These are phyloP conservation scores for Girardinichthys multiradiatus DNA, from an alignment of 2,113 vertebrate species.

Conservation along the genomic window DNA sequence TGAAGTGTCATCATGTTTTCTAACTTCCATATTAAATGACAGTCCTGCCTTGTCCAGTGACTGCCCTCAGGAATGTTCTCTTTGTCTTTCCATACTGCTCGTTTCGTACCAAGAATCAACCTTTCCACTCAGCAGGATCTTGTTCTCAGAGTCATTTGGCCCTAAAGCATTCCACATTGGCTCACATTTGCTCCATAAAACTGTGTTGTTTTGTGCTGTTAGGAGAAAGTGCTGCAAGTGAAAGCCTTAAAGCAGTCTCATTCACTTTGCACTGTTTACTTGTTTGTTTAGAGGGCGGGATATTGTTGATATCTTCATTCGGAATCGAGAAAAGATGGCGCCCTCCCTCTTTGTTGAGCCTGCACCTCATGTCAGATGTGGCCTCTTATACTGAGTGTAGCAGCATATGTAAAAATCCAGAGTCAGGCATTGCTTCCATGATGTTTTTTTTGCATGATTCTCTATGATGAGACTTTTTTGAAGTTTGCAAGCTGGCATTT, in stretches of 20 bases:
- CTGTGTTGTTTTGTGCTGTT: constrained; percentile 30
- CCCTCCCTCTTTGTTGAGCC: constrained; percentile 54
- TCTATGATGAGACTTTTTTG: constrained; percentile 33
- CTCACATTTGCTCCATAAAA: constrained; percentile 1
- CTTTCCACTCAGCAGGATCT: constrained; percentile 58
- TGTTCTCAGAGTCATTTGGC: constrained; percentile 30
- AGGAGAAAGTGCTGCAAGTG: constrained; percentile 68
- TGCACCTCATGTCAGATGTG: constrained; percentile 66
- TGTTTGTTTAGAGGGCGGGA: constrained; percentile 70
- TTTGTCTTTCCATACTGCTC: constrained; percentile 62
- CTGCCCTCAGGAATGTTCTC: constrained; percentile 70
- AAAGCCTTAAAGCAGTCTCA: constrained; percentile 37
- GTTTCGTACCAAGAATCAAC: constrained; percentile 59
- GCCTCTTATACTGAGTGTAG: constrained; percentile 38
- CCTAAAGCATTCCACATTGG: background rate
- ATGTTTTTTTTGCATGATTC: constrained; percentile 19
- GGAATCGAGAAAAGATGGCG: constrained; percentile 60
- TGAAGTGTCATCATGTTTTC: constrained; percentile 43
- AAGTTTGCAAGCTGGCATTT: constrained; percentile 23
- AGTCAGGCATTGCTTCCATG: constrained; percentile 31
- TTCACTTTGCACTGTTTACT: constrained; percentile 52
- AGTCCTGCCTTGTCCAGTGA: constrained; percentile 51
- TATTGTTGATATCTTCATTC: constrained; percentile 65
- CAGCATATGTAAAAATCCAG: constrained; percentile 31
- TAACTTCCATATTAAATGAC: constrained; percentile 43